These are phyloP conservation scores for Rhynchotus rufescens DNA, from an alignment of 2,797 vertebrate genomes.

Conservation along the genomic window DNA sequence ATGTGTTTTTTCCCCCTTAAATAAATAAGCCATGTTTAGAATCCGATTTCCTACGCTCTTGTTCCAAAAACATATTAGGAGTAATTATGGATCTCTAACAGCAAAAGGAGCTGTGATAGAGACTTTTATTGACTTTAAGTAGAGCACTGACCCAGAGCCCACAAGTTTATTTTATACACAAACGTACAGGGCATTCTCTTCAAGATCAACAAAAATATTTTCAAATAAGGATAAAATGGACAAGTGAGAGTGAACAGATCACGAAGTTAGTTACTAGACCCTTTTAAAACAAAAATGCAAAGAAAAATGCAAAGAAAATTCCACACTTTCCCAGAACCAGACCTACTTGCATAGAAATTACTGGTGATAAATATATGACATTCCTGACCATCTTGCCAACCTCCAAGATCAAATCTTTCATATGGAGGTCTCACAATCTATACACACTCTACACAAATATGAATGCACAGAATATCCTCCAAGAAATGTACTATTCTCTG, in stretches of 20 bases:
- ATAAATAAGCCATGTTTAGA: background rate
- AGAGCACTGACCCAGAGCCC: background rate
- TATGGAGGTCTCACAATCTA: background rate
- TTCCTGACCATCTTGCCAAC: background rate
- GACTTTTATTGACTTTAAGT: background rate
- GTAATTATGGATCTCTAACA: background rate
- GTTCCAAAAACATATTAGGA: background rate
- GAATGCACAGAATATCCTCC: background rate
- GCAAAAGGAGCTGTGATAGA: background rate
- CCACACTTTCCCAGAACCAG: background rate
- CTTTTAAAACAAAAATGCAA: background rate
- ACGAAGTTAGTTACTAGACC: background rate
- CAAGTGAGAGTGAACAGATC: background rate
- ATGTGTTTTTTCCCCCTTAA: fast-evolving
- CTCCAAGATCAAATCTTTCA: background rate
- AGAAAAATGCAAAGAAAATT: background rate
- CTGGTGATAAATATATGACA: background rate
- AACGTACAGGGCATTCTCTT: background rate
- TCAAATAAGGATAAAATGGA: background rate
- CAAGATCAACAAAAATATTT: background rate
- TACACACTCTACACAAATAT: fast-evolving
- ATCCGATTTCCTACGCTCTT: background rate
- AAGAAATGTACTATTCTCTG: background rate
- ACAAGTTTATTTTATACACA: background rate
- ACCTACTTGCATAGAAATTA: fast-evolving